These are phyloP conservation scores for Zoroaster sp. DNA, from an alignment of 53 echinoderm and acorn worm genomes.

Conservation along the genomic window DNA sequence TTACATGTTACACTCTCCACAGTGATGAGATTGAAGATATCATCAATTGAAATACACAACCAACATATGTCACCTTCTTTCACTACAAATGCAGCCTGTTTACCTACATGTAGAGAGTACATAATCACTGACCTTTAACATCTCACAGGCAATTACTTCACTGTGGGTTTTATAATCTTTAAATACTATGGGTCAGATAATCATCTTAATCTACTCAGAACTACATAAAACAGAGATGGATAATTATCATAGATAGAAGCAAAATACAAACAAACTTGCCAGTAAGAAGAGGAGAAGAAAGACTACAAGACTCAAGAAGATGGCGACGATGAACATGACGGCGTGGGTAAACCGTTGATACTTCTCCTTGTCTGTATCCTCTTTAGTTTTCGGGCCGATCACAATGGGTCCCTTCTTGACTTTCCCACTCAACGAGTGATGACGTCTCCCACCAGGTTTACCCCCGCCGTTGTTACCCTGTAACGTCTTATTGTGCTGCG, in stretches of 20 bases:
- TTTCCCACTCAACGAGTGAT: slow-evolving; percentile 53
- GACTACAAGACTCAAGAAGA: slow-evolving; percentile 90
- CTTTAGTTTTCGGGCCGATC: slow-evolving; percentile 87
- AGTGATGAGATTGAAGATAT: too few relatives aligned
- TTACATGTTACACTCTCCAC: too few relatives aligned
- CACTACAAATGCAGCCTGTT: too few relatives aligned
- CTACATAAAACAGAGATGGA: too few relatives aligned
- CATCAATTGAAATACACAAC: too few relatives aligned
- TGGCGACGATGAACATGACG: slow-evolving; percentile 95
- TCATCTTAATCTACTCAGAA: too few relatives aligned
- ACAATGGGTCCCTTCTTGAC: slow-evolving; percentile 66
- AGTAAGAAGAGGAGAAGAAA: slow-evolving; percentile 92
- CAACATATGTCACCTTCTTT: too few relatives aligned
- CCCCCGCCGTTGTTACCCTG: not conserved
- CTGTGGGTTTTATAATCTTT: too few relatives aligned
- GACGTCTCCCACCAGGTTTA: slow-evolving; percentile 11
- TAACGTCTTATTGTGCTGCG: slow-evolving; percentile 80
- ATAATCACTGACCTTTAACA: too few relatives aligned
- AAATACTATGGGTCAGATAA: too few relatives aligned
- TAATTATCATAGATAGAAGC: slow-evolving; percentile 76
- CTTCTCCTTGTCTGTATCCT: slow-evolving; percentile 89
- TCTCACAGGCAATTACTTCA: too few relatives aligned
- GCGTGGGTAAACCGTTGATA: slow-evolving; percentile 94
- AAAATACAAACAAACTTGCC: slow-evolving; percentile 99
- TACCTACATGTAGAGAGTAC: too few relatives aligned